A percentile compares a stretch with the other conserved stretches of the same genome.
Evolutionary conservation across 2,113 vertebrate genomes (phyloP).

Genomic region (Jacana jacana): DNA sequence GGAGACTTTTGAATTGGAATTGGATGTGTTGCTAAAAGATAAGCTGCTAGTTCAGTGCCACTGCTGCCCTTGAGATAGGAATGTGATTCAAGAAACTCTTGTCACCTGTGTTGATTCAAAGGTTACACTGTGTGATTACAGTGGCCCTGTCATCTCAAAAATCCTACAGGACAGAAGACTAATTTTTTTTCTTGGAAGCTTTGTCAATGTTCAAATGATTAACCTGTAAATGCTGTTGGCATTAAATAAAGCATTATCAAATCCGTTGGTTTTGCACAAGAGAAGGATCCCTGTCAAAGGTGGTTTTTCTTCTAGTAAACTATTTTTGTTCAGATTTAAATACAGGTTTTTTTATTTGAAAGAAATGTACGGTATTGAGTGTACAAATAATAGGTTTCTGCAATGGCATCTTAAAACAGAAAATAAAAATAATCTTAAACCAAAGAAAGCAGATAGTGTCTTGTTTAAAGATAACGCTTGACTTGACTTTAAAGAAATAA

Average conservation of each 20-base stretch:
- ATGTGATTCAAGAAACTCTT: neutral
- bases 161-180: neutral
- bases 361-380: conserved; percentile 10
- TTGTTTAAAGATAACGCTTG: conserved; percentile 36
- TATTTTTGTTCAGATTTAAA: conserved; percentile 14
- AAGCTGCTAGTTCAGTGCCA: neutral
- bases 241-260: conserved; percentile 41
- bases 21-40: conserved; percentile 3
- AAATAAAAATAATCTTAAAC: conserved; percentile 58
- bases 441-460: conserved; percentile 46
- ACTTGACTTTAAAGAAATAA: neutral
- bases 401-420: conserved; percentile 27
- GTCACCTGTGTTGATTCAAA: neutral
- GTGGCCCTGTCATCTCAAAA: neutral
- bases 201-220: conserved; percentile 13
- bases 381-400: conserved; percentile 7
- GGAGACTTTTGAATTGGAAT: neutral
- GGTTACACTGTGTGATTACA: neutral
- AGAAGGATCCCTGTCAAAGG: neutral
- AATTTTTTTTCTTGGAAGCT: neutral
- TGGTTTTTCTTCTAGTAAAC: neutral
- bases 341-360: neutral
- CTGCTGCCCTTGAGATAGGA: neutral
- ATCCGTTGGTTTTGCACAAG: neutral
- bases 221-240: conserved; percentile 42